Conservation (phyloP, 2,888 invertebrate species). For the Ecdyonurus torrentis region DNA sequence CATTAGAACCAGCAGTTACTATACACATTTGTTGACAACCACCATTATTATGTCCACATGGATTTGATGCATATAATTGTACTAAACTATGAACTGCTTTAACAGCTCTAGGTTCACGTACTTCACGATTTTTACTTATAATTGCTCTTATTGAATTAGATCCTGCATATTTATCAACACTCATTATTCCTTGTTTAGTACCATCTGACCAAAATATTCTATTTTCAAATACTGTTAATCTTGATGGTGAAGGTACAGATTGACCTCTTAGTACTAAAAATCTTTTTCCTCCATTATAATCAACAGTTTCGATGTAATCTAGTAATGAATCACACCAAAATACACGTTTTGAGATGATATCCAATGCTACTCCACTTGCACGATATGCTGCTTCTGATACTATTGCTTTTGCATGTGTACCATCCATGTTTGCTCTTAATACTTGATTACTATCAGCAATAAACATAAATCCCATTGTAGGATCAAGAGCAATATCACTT, state of each 20-base stretch:
- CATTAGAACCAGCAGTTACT: constrained; percentile 46
- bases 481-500: constrained; percentile 83
- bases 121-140: constrained; percentile 21
- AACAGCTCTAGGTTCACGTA: not conserved
- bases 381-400: constrained; percentile 87
- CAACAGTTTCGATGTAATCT: constrained; percentile 91
- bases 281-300: constrained; percentile 75
- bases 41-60: constrained; percentile 75
- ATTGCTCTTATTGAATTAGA: constrained; percentile 61
- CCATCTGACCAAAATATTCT: constrained; percentile 82
- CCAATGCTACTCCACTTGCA: constrained; percentile 81
- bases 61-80: constrained; percentile 36
- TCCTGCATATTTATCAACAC: constrained; percentile 71
- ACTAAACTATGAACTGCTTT: not conserved
- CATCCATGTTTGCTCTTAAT: constrained; percentile 86
- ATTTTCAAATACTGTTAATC: constrained; percentile 71
- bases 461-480: constrained; percentile 74
- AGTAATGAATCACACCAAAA: constrained; percentile 94
- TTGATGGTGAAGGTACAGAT: constrained; percentile 70
- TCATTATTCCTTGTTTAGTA: constrained; percentile 75
- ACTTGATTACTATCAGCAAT: constrained; percentile 71
- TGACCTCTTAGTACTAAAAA: constrained; percentile 65
- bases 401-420: constrained; percentile 63
- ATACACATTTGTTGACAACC: constrained; percentile 91
- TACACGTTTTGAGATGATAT: constrained; percentile 74